These are phyloP conservation scores for Coecobrya sp. DNA, from an alignment of 2,888 invertebrate genomes.

Conservation along the genomic window DNA sequence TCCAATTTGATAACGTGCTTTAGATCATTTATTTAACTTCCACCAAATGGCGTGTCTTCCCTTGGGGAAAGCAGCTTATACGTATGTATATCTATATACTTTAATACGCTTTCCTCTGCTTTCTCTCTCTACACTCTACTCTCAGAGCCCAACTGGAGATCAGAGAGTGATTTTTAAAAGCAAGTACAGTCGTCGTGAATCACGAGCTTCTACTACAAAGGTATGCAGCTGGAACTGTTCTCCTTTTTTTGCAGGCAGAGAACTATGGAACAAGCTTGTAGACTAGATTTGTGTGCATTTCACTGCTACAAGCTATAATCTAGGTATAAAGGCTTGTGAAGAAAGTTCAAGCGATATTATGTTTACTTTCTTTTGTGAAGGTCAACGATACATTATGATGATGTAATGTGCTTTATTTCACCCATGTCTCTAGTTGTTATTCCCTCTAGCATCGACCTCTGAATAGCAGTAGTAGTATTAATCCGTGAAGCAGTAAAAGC, in stretches of 20 bases:
- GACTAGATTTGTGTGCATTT: slow-evolving; percentile 6
- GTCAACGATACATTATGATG: background rate
- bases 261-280: no score
- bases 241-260: no score
- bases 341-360: background rate
- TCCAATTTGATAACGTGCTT: slow-evolving; percentile 4
- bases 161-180: no score
- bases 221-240: no score
- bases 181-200: no score
- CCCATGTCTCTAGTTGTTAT: background rate
- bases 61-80: background rate
- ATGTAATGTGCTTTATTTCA: background rate
- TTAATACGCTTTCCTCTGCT: background rate
- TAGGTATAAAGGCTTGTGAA: background rate
- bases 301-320: background rate
- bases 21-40: slow-evolving; percentile 17
- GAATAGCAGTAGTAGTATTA: background rate
- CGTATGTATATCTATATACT: background rate
- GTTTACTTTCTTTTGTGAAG: background rate
- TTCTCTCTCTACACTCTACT: background rate
- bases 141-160: background rate
- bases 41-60: background rate
- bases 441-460: background rate
- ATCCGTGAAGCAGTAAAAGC: no score
- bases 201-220: no score